Evolutionary conservation across 2,113 vertebrate species (phyloP), one percentile per base, ranked within the genome.

Genomic region (Geococcyx californianus): DNA sequence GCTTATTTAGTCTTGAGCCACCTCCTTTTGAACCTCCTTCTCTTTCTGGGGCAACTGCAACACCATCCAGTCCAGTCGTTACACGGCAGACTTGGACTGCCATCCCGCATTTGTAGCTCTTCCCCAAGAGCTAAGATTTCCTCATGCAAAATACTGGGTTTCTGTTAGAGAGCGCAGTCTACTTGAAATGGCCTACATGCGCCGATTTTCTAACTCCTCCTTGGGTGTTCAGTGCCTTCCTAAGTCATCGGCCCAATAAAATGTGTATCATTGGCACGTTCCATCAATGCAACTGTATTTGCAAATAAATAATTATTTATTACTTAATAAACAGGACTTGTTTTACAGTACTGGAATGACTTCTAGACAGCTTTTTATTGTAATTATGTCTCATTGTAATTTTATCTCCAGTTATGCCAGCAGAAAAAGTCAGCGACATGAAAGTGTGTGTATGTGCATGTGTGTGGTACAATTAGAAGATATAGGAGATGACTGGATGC

Each of bases 321-420:
- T 96, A 69, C 93, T 68, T 82, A 85, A 96, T 87, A 73, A 97
- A 96, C n/a, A 24, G 36, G 20, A 76, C 14, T 96, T 85, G 20
- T 84, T 96, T 96, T 89, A 84, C 69, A 95, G 69, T 87, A 93
- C 51, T 51, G 34, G 44, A 82, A 79, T 87, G 73, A 76, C 62
- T 93, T 87, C 59, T 78, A 76, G 11, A 13, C 40, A 94, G 62
- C 54, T 82, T 73, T 78, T 93, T 44, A 31, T 42, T 58, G 26
- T 34, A 59, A 58, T 77, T 81, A 15, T 38, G 15, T 84, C 38
- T 56, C 40, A 10, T 2, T 84, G 12, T 58, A 79, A 72, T 75
- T 87, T 70, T 40, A 38, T 66, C 77, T 79, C 33, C 54, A 76
- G 38, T 90, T 74, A 58, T 31, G 12, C 34, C 29, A 6, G 28